phyloP scores from a whole-genome alignment of 2,113 vertebrate genomes.

The Grus americana region DNA sequence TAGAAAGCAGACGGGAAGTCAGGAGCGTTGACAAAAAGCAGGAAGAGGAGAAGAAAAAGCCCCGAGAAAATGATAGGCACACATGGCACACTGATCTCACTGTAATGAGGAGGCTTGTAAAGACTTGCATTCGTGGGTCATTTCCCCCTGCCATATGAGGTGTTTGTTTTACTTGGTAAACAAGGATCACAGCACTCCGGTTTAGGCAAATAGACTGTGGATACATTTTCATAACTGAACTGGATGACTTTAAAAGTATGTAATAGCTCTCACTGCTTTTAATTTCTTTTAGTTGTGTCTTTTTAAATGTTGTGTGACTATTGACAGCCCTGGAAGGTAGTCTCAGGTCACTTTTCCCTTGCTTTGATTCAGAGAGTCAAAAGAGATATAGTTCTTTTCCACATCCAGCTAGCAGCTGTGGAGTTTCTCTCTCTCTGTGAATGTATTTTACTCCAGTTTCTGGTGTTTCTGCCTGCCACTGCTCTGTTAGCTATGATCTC shows the following conservation, averaged over 20 bases:
- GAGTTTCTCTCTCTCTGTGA: background rate
- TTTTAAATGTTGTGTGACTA: background rate
- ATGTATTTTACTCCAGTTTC: background rate
- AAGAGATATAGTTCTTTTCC: background rate
- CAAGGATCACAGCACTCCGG: background rate
- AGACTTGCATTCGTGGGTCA: slow-evolving; percentile 10
- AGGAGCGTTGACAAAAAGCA: slow-evolving; percentile 37
- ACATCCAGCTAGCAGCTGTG: background rate
- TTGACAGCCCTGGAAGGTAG: background rate
- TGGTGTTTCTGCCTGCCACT: background rate
- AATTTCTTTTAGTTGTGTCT: background rate
- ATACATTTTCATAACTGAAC: slow-evolving; percentile 29
- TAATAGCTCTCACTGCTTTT: background rate
- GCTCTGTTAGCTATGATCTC: background rate
- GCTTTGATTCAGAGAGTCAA: background rate
- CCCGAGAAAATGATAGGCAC: slow-evolving; percentile 5
- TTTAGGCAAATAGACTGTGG: slow-evolving; percentile 12
- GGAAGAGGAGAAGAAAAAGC: slow-evolving; percentile 53
- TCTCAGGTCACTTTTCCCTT: background rate
- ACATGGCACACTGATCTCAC: slow-evolving; percentile 19
- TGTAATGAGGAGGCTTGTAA: slow-evolving; percentile 40
- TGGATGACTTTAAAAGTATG: background rate
- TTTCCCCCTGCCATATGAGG: background rate
- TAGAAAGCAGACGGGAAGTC: slow-evolving; percentile 51
- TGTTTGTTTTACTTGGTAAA: slow-evolving; percentile 41